Evolutionary conservation across 1,140 invertebrate genomes (phyloP).

Genomic region (Lepidurus couesii): DNA sequence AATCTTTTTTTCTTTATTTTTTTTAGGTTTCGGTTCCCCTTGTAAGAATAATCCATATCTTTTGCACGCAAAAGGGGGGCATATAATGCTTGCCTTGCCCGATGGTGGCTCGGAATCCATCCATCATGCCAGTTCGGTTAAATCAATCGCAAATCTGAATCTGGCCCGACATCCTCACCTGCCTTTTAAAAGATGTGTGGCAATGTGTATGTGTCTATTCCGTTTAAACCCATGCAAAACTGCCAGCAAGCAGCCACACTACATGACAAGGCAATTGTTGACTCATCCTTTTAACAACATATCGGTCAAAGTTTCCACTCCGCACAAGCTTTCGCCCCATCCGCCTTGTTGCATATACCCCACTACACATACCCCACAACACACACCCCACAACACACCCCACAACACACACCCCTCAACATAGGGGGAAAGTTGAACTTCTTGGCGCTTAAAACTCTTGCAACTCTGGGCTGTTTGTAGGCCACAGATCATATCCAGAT

Average conservation of each 20-base stretch:
- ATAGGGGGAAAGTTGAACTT: too few relatives aligned
- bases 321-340: background rate
- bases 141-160: background rate
- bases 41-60: too few relatives aligned
- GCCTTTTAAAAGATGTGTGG: background rate
- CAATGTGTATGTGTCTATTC: background rate
- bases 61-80: background rate
- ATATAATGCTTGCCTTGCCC: background rate
- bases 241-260: background rate
- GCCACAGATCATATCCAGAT: background rate
- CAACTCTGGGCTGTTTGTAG: background rate
- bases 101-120: background rate
- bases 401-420: too few relatives aligned
- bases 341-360: too few relatives aligned
- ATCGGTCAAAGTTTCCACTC: background rate
- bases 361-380: too few relatives aligned
- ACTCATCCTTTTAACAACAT: background rate
- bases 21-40: too few relatives aligned
- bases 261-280: conserved; percentile 10
- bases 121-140: background rate
- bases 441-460: too few relatives aligned
- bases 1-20: too few relatives aligned
- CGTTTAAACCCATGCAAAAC: background rate
- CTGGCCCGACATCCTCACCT: background rate
- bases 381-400: too few relatives aligned